Evolutionary conservation across 30 jellyfish, hydroid and myxozoan species (phyloP), one percentile per base, ranked within the genome.

Genomic region (Pseudorhiza aurosa): DNA sequence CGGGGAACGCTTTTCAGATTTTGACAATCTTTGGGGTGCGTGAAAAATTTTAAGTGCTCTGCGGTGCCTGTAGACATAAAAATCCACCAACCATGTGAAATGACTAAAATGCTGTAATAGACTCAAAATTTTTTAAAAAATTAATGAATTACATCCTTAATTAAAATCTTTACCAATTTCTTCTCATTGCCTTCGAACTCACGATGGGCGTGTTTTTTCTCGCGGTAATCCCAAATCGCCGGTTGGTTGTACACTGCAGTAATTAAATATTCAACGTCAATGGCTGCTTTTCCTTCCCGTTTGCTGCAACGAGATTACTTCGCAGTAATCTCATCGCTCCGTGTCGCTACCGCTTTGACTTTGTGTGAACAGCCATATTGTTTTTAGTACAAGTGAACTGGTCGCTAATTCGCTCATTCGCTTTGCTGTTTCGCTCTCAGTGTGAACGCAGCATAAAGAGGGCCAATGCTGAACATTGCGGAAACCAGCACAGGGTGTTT

Each of bases 21-120:
- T 67, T 37, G 60, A 35, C 81, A 67, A 40, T 67, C 81, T 37
- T 67, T 67, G 39, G n/a, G n/a, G n/a, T n/a, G n/a, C n/a, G n/a
- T n/a, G n/a, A n/a, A n/a, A n/a, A n/a, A n/a, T n/a, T n/a, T n/a
- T n/a, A n/a, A n/a, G n/a, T n/a, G n/a, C n/a, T n/a, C n/a, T n/a
- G n/a, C n/a, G n/a, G n/a, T n/a, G n/a, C n/a, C n/a, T n/a, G n/a
- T n/a, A n/a, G n/a, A n/a, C n/a, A n/a, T n/a, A n/a, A n/a, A n/a
- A n/a, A n/a, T n/a, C n/a, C n/a, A n/a, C n/a, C n/a, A n/a, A n/a
- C n/a, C n/a, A n/a, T n/a, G n/a, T n/a, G n/a, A n/a, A n/a, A n/a
- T n/a, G n/a, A n/a, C n/a, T n/a, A n/a, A n/a, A n/a, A n/a, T n/a
- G n/a, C n/a, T n/a, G n/a, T n/a, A n/a, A n/a, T n/a, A n/a, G n/a